A percentile compares a stretch with the other conserved stretches of the same genome.
Conservation (phyloP, 1,140 invertebrate species). For the Pteromalus puparum region DNA sequence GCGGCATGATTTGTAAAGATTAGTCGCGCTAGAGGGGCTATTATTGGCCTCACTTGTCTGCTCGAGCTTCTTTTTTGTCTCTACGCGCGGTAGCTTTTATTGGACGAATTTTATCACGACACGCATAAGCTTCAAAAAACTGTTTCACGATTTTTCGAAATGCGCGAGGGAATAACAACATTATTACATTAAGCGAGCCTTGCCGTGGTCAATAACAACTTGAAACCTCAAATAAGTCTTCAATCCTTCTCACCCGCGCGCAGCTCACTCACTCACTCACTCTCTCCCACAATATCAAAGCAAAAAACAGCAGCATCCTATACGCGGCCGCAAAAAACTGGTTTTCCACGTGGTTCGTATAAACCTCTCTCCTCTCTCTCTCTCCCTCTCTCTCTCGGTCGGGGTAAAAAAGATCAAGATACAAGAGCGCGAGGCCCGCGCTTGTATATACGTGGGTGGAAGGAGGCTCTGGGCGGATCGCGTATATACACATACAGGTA, state of each 20-base stretch:
- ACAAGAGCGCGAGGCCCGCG: slow-evolving; percentile 34
- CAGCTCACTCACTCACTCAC: neutral
- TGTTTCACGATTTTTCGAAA: too few species aligned
- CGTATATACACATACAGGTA: neutral
- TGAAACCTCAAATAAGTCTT: slow-evolving; percentile 21
- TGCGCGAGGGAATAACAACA: too few species aligned
- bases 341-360: slow-evolving; percentile 38
- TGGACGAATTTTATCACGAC: too few species aligned
- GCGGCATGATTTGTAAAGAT: slow-evolving; percentile 22
- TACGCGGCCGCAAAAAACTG: slow-evolving; percentile 50
- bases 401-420: slow-evolving; percentile 44
- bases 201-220: neutral
- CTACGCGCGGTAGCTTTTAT: too few species aligned
- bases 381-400: neutral
- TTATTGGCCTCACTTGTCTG: slow-evolving; percentile 6
- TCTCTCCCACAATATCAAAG: neutral
- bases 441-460: neutral
- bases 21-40: slow-evolving; percentile 13
- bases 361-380: neutral
- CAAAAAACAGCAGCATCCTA: neutral
- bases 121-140: too few species aligned
- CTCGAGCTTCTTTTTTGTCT: neutral
- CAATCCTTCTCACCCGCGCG: slow-evolving; percentile 5
- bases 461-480: slow-evolving; percentile 5
- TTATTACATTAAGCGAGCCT: neutral